Base-by-base conservation (phyloP, 37 sponge, comb jelly and placozoan species). In the Geodia barretti region DNA sequence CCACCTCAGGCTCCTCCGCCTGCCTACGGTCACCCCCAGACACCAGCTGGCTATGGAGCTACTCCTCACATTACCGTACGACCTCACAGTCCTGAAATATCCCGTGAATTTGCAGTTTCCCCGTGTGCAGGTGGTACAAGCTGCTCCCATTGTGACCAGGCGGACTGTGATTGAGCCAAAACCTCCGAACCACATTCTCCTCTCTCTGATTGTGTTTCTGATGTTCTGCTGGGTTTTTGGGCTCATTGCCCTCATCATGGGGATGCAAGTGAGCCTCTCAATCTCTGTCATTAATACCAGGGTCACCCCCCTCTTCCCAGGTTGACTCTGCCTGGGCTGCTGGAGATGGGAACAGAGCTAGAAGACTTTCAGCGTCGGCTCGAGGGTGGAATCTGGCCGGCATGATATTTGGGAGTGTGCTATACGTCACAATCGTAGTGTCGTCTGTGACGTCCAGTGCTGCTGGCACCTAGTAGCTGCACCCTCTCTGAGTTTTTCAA, bases 141-240 rank as follows among this genome's bases (percentile, higher is more conserved):
- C 54, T 47, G 14, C 11, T 7, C 75, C 75, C 0, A 29, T 43
- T n/a, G 28, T 23, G 31, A 14, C 24, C 38, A 69, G 43, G 17
- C 41, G 40, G 11, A 25, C 41, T 54, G 5, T 69, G 17, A 60
- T 79, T 36, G 80, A 79, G 9, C 11, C 47, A 28, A 81, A 81
- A 30, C 82, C 82, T 39, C 64, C 82, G 39, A 73, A 72, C 73
- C 72, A 81, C 61, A 24, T 81, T 2, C 40, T 61, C 30, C 72
- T 81, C 29, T 81, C 82, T 32, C 5, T 81, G 30, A 81, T 81
- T 71, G 70, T 71, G n/a, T 33, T 81, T 63, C 73, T 81, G 30
- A 72, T 8, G n/a, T 81, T 72, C 73, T 81, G 82, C 63, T 81
- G 61, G 62, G 25, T 81, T 11, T 72, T 81, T 24, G 82, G 82